Evolutionary conservation across 1,140 invertebrate species (phyloP).

Genomic region (Drosophila watanabei): DNA sequence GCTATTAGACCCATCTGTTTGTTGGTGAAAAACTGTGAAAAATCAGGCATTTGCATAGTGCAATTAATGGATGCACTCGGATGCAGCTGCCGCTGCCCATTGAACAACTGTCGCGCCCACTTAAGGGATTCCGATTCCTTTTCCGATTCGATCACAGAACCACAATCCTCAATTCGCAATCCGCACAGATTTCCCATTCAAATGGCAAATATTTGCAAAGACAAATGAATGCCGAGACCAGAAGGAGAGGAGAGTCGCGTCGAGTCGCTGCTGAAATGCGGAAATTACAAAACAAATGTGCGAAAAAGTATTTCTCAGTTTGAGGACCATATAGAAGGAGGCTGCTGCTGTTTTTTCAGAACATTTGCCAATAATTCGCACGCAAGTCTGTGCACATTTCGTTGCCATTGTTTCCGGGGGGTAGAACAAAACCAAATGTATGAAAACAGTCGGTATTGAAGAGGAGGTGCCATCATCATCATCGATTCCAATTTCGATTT

Average conservation of each 20-base stretch:
- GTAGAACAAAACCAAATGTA: slow-evolving; percentile 50
- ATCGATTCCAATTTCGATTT: slow-evolving; percentile 59
- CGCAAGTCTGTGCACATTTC: slow-evolving; percentile 78
- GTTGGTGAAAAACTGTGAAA: slow-evolving; percentile 15
- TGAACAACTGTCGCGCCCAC: slow-evolving; percentile 72
- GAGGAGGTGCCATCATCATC: slow-evolving; percentile 50
- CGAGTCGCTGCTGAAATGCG: slow-evolving; percentile 42
- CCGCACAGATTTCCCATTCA: slow-evolving; percentile 80
- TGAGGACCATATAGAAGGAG: slow-evolving; percentile 5
- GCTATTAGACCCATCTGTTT: slow-evolving; percentile 44
- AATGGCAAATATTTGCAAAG: slow-evolving; percentile 79
- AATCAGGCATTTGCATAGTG: slow-evolving; percentile 50
- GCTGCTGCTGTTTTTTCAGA: slow-evolving; percentile 42
- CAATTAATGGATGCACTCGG: slow-evolving; percentile 55
- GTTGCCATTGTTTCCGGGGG: slow-evolving; percentile 26
- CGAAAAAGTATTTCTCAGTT: slow-evolving; percentile 60
- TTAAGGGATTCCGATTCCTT: slow-evolving; percentile 31
- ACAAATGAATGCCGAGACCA: slow-evolving; percentile 59
- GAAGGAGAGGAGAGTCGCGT: slow-evolving; percentile 17
- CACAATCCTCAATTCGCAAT: slow-evolving; percentile 35
- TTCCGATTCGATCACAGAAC: slow-evolving; percentile 15
- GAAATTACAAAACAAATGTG: slow-evolving; percentile 78
- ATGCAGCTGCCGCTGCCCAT: slow-evolving; percentile 58
- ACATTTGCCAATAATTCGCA: slow-evolving; percentile 80
- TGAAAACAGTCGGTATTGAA: slow-evolving; percentile 20